Percentiles rank a stretch among this genome's conserved stretches.
These are phyloP conservation scores for Rugalucina vietnamica DNA, from an alignment of 2,888 invertebrate species.

Conservation along the genomic window DNA sequence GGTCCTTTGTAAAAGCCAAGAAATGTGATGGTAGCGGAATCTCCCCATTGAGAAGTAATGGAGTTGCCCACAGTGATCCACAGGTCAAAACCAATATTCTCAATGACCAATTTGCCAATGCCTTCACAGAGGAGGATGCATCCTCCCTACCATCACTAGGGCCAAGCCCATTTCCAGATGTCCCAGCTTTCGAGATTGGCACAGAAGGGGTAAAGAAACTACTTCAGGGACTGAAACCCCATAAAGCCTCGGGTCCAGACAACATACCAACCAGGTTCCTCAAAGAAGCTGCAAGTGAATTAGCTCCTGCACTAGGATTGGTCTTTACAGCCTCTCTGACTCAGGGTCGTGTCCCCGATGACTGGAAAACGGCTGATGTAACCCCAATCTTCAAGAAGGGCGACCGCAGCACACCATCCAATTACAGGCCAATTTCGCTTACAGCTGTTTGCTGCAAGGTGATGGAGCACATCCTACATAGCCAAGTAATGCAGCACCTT, in stretches of 20 bases:
- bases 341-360: not conserved
- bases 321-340: not conserved
- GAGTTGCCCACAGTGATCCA: not conserved
- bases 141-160: not conserved
- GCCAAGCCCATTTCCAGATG: too few species aligned
- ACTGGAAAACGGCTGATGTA: not conserved
- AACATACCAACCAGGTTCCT: not conserved
- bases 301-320: not conserved
- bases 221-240: not conserved
- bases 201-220: not conserved
- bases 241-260: not conserved
- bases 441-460: not conserved
- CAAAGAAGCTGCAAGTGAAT: not conserved
- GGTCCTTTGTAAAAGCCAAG: conserved; percentile 18
- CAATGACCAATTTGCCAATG: not conserved
- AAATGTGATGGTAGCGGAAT: conserved; percentile 7
- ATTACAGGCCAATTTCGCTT: not conserved
- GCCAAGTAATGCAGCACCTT: not conserved
- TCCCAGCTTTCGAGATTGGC: too few species aligned
- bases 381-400: conserved; percentile 6
- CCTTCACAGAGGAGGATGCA: not conserved
- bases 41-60: not conserved
- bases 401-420: not conserved
- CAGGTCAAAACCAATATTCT: not conserved
- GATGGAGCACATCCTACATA: not conserved